Evolutionary conservation across 2,888 invertebrate species (phyloP).

Genomic region (Xestia xanthographa): DNA sequence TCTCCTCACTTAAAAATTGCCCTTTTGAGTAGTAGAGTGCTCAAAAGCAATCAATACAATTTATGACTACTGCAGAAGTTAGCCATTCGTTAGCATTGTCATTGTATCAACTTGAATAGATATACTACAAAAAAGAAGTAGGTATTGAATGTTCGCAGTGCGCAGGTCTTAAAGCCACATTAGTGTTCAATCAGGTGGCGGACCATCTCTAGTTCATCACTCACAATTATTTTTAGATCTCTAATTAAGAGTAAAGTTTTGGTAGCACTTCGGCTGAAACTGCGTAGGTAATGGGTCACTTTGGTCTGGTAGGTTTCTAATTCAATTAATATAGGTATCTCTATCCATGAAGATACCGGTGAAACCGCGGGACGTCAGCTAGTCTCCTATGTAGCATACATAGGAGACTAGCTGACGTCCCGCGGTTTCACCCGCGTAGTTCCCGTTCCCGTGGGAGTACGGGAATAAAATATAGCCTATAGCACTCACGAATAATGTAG

Average conservation of each 20-base stretch:
- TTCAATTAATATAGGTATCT: background rate
- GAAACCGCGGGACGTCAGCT: no score
- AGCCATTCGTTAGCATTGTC: background rate
- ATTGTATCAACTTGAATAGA: background rate
- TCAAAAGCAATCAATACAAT: constrained; percentile 5
- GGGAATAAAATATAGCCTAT: no score
- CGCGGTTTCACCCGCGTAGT: no score
- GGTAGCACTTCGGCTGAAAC: constrained; percentile 2
- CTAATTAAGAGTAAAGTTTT: constrained; percentile 31
- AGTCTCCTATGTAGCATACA: no score
- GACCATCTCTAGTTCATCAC: constrained; percentile 20
- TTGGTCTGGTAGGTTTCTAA: background rate
- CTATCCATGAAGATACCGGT: no score
- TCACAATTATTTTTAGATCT: constrained; percentile 48
- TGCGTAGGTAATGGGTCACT: background rate
- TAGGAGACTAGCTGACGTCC: no score
- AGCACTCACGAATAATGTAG: no score
- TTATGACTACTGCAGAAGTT: background rate
- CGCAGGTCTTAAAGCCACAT: constrained; percentile 67
- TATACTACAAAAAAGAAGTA: background rate
- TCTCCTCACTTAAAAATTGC: no score
- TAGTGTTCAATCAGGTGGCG: constrained; percentile 32
- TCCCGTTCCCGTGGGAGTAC: no score
- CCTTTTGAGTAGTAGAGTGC: background rate
- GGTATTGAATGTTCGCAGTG: constrained; percentile 69